Evolutionary conservation across 2,113 vertebrate genomes (phyloP), one percentile per base, ranked within the genome.

Genomic region (Catharus minimus): DNA sequence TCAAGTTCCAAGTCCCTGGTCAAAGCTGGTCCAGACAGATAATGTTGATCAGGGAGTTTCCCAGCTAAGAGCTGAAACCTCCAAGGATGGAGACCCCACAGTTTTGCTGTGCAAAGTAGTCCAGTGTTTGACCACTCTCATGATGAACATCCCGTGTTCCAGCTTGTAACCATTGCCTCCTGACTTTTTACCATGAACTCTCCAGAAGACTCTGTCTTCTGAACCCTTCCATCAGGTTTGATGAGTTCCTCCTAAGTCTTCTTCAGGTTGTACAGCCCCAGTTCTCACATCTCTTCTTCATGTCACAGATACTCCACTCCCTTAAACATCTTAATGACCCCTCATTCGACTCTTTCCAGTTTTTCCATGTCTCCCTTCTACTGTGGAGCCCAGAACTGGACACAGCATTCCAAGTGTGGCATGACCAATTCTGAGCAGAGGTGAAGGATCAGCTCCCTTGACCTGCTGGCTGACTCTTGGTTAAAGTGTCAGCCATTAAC

Each of bases 101-200:
- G 0, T 2, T 44, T 69, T 3, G 0, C 17, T 44, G 27, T 65
- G 50, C 32, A 73, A 32, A 0, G 0, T 20, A 16, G 5, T 61
- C 84, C 30, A 26, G 23, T 33, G 23, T 69, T 76, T n/a, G 19
- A 61, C 27, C 11, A 27, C 24, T 15, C 32, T 73, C 12, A 7
- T 41, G 27, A 60, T 5, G 20, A 82, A 32, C 27, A 38, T 19
- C 10, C 4, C 5, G 4, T 27, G 9, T 16, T 81, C 32, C 7
- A 61, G 33, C 39, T 57, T 74, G 16, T 41, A 33, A 47, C 23
- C 22, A 10, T 21, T 47, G 30, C 38, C 14, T 61, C 33, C 39
- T 76, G 41, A 39, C 4, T 52, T 60, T 19, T 7, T 53, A 14
- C 46, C 24, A n/a, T n/a, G 30, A 56, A 7, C 20, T 19, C 18